A percentile compares a stretch with the other conserved stretches of the same genome.
phyloP scores from a whole-genome alignment of 2,113 vertebrate genomes.

The Sander vitreus region DNA sequence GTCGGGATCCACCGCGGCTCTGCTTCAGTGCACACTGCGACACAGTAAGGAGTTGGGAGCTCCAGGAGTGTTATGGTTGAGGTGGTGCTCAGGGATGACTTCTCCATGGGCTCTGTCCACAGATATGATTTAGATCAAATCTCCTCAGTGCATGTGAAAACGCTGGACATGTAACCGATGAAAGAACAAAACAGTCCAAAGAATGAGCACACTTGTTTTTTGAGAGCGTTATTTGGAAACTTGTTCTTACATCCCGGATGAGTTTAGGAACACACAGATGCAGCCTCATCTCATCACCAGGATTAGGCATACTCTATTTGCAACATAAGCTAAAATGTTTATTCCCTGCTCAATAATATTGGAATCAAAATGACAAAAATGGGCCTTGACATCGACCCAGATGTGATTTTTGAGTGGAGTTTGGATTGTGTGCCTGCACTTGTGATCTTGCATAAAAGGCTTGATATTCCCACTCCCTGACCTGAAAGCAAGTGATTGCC shows the following conservation, averaged over 20 bases:
- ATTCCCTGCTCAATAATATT: conserved; percentile 52
- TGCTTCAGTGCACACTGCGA: conserved; percentile 61
- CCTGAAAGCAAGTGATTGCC: conserved; percentile 69
- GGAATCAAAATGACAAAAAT: conserved; percentile 29
- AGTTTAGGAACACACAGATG: neutral
- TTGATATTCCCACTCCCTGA: conserved; percentile 68
- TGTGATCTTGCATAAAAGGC: conserved; percentile 41
- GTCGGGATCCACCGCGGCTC: conserved; percentile 47
- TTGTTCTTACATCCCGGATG: neutral
- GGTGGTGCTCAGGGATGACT: conserved; percentile 46
- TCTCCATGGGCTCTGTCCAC: neutral
- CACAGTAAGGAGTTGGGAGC: conserved; percentile 36
- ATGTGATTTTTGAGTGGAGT: conserved; percentile 51
- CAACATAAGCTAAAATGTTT: conserved; percentile 23
- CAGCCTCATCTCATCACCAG: neutral
- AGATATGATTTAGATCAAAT: conserved; percentile 16
- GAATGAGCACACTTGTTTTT: neutral
- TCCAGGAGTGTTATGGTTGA: conserved; percentile 45
- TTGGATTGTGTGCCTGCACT: conserved; percentile 30
- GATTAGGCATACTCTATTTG: neutral
- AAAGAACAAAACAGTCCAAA: neutral
- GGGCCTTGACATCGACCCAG: conserved; percentile 39
- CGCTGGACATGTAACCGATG: neutral
- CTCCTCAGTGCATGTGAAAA: neutral
- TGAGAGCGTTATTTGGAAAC: conserved; percentile 8